Conservation (phyloP, 1,140 invertebrate genomes). For the Ceratoteleas bidentatus region DNA sequence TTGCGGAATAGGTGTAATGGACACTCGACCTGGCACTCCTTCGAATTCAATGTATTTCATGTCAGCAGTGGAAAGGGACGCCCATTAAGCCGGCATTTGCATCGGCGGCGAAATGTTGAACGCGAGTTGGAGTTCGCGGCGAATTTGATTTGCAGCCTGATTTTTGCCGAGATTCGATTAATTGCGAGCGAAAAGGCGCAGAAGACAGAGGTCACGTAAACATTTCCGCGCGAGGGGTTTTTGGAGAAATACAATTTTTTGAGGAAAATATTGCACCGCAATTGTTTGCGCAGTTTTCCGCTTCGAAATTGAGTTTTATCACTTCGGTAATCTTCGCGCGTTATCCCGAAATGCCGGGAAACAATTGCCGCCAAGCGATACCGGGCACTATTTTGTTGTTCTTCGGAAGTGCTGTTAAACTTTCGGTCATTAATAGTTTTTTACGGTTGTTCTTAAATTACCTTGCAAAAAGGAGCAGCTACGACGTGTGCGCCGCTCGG, state of each 20-base stretch:
- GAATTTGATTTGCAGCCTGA: too few species aligned
- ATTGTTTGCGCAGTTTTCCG: constrained; percentile 6
- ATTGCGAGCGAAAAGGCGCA: too few species aligned
- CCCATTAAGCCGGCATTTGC: neutral
- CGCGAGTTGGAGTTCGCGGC: too few species aligned
- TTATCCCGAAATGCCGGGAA: constrained; percentile 9
- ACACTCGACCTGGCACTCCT: neutral
- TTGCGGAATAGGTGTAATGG: constrained; percentile 12
- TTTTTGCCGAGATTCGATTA: too few species aligned
- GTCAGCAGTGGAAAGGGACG: neutral
- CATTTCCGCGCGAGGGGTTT: too few species aligned
- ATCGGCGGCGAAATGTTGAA: too few species aligned
- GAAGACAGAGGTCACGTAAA: too few species aligned
- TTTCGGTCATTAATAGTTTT: constrained; percentile 32
- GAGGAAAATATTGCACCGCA: constrained; percentile 18
- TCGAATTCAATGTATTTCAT: constrained; percentile 1
- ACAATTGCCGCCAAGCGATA: constrained; percentile 4
- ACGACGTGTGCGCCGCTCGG: too few species aligned
- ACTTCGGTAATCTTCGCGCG: constrained; percentile 12
- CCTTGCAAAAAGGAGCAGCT: too few species aligned
- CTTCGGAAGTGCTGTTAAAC: constrained; percentile 10
- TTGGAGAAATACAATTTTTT: constrained; percentile 28
- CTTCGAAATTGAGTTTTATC: constrained; percentile 28
- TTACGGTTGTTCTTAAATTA: constrained; percentile 21
- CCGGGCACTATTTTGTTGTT: constrained; percentile 20